A percentile compares a stretch with the other conserved stretches of the same genome.
Evolutionary conservation across 2,113 vertebrate species (phyloP).

Genomic region (Marmota flaviventris): DNA sequence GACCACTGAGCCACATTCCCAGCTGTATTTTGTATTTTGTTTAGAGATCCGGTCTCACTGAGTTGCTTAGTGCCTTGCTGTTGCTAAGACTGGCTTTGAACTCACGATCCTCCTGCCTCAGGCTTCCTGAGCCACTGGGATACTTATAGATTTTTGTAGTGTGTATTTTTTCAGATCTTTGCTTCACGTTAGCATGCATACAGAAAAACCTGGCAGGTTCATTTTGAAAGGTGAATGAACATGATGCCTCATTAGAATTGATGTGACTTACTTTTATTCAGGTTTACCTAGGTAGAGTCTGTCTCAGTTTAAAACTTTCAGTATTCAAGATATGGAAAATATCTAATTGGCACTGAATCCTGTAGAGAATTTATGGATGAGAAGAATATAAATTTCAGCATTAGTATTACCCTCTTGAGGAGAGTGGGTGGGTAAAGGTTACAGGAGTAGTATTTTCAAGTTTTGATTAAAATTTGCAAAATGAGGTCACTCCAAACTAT

Average conservation of each 20-base stretch:
- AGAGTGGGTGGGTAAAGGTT: neutral
- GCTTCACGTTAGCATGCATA: neutral
- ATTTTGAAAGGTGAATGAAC: conserved; percentile 1
- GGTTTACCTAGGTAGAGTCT: neutral
- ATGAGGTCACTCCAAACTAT: neutral
- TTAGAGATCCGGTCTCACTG: no score
- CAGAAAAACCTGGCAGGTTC: neutral
- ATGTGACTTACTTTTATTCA: neutral
- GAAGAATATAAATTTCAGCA: neutral
- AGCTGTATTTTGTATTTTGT: no score
- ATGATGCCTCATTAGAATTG: neutral
- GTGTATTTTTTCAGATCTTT: neutral
- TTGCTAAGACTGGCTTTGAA: no score
- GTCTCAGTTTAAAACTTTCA: neutral
- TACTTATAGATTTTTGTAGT: neutral
- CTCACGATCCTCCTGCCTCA: no score
- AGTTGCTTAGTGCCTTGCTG: no score
- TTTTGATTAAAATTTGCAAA: conserved; percentile 50
- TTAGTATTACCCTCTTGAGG: neutral
- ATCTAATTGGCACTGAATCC: neutral
- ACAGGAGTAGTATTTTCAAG: neutral
- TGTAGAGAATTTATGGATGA: neutral
- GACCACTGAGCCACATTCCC: no score
- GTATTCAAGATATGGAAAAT: neutral
- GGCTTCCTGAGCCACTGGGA: no score